Evolutionary conservation across 1,140 invertebrate genomes (phyloP), one percentile per base, ranked within the genome.

Genomic region (Orussus abietinus): DNA sequence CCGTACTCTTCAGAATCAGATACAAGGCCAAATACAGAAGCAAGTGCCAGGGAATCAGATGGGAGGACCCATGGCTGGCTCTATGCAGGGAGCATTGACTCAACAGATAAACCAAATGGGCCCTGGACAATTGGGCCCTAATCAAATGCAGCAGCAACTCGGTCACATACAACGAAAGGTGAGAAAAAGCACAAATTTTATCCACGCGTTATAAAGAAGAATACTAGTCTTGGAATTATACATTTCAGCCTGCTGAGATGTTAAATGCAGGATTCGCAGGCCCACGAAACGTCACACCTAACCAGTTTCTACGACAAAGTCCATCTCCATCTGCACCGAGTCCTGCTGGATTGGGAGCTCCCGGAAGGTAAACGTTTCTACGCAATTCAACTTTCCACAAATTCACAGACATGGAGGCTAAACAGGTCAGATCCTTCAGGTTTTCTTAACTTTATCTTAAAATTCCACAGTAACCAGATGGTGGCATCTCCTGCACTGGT

Each of bases 251-350:
- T 34, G 53, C 49, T 13, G 70, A 71, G 51, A 69, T 75, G 62
- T 66, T 74, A 51, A 74, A 70, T 36, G 55, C 69, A 13, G 69
- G 71, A 11, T 77, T 75, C 51, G 60, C 66, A 14, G 74, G 73
- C 20, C 70, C 77, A 7, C 54, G 81, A 5, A 81, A 79, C 29
- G 76, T 80, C 2, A 77, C 79, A 3, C 80, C 82, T 2, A 79
- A 70, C 51, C 82, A 84, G 64, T 85, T 84, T 63, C 66, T 85
- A 35, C 58, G 80, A 10, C 83, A 84, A 55, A 84, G 81, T 54
- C 84, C 83, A 7, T 81, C 80, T 5, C 80, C 81, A 3, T 83
- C 82, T 9, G 82, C 80, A n/a, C 80, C 81, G 11, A 83, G 81
- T 46, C 83, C 83, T 2, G 80, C 78, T 47, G 75, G 75, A 31